Base-by-base conservation (phyloP, 2,888 invertebrate genomes). In the Euproctis similis region DNA sequence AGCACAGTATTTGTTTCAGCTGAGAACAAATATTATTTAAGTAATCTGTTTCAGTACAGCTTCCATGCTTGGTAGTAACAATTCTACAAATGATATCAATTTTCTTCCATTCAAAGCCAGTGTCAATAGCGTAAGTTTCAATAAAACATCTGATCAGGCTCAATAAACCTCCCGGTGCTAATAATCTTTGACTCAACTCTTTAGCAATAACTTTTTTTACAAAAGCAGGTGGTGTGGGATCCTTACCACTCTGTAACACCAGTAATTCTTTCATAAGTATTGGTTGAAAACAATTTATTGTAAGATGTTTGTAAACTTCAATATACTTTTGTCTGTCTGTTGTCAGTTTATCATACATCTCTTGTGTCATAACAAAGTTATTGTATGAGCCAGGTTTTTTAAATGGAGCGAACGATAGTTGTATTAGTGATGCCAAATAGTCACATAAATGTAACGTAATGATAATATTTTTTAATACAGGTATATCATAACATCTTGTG, bases 251-350 rank as follows among this genome's bases (percentile, higher is more conserved):
- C 51, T 88, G 87, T 17, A 93, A 73, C 22, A 90, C 74, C 70
- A 93, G 82, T n/a, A 92, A 74, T 61, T 92, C 91, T 53, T 88
- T 89, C 55, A 92, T 88, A 16, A 91, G 72, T 25, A 86, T 64
- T 12, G 88, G 86, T 51, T 87, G 88, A 45, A 89, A 89, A 31
- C 88, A 86, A 31, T 84, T 85, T 10, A 58, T 59, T 8, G 88
- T 69, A 26, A 92, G 65, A 39, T 80, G 54, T 21, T 82, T 56
- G 50, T 92, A 81, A 29, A 82, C 59, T 12, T 46, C 37, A 25
- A 67, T 47, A 63, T 89, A 90, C 32, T 76, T 62, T 39, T 67
- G 50, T 56, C 86, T 86, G 20, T 90, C 88, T 14, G 41, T 39
- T 45, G 57, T 62, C 6, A 91, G 63, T 43, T 73, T 71, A 2